Evolutionary conservation across 37 sponge, comb jelly and placozoan species (phyloP), one percentile per base, ranked within the genome.

Genomic region (Tethya wilhelma): DNA sequence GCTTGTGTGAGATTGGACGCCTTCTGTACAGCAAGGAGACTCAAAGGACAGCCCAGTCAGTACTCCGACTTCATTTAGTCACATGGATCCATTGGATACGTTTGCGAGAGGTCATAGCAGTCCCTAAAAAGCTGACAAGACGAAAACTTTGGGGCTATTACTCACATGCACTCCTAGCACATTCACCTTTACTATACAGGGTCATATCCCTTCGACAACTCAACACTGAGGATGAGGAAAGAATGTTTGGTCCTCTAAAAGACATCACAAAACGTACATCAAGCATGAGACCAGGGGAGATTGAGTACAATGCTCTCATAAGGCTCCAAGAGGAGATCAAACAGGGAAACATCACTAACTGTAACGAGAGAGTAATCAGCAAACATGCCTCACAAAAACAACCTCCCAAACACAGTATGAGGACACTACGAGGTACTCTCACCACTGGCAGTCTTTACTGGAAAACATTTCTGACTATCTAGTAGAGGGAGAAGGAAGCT

Each of bases 241-340:
- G 53, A 49, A 49, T 49, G 53, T 49, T 49, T 49, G 53, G 14
- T 49, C 9, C 53, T 14, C 53, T 49, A 14, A 49, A 49, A 14
- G 53, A 49, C 53, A 49, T 49, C 9, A 49, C 53, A 49, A 49
- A 49, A 49, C 53, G 53, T 49, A 49, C 53, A 49, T 49, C 53
- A 19, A 49, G 53, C 53, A 49, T 9, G 14, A 49, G 53, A 49
- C 14, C 53, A 49, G 53, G 53, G 14, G 53, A 49, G 14, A 49
- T 49, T 49, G 53, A 49, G 14, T 49, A 49, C 53, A 49, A 49
- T 49, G 53, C 53, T 19, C 14, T 49, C 14, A 49, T 49, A 49
- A 49, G 53, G 53, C 53, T 49, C 53, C 53, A 49, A 14, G 53
- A 49, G 14, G 53, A 49, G 14, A 49, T 14, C 14, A 49, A 49